Evolutionary conservation across 2,797 vertebrate species (phyloP).

Genomic region (Labroides dimidiatus): DNA sequence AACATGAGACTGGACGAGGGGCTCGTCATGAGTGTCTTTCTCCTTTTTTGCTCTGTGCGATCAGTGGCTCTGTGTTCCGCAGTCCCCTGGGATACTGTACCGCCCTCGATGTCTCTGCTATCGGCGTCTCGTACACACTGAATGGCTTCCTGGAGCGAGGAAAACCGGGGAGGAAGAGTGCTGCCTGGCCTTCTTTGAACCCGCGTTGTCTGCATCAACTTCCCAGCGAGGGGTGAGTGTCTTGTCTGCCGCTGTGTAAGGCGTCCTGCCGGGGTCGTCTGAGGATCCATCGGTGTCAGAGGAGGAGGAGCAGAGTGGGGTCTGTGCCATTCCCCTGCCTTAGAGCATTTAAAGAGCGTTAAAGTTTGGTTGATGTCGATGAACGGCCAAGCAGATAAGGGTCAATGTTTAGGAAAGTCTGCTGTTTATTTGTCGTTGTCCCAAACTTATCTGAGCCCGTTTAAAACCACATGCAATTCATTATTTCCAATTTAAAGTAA

Average conservation of each 20-base stretch:
- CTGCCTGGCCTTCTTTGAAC: constrained; percentile 71
- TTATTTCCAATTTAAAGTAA: no score
- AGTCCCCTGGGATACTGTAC: constrained; percentile 77
- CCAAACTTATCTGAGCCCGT: constrained; percentile 27
- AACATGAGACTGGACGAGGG: constrained; percentile 80
- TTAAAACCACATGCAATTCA: no score
- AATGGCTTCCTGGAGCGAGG: constrained; percentile 89
- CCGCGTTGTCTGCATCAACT: constrained; percentile 76
- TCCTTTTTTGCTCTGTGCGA: constrained; percentile 64
- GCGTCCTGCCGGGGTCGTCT: constrained; percentile 68
- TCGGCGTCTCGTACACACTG: constrained; percentile 86
- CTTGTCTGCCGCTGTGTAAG: constrained; percentile 63
- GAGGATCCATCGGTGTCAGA: constrained; percentile 58
- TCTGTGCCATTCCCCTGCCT: constrained; percentile 44
- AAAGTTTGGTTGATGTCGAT: constrained; percentile 39
- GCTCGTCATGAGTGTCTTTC: constrained; percentile 77
- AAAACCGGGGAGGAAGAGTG: constrained; percentile 69
- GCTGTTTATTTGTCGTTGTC: constrained; percentile 56
- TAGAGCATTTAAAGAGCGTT: constrained; percentile 15
- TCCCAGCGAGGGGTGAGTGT: constrained; percentile 83
- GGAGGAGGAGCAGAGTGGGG: constrained; percentile 12
- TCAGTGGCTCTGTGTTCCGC: constrained; percentile 83
- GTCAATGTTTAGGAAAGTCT: constrained; percentile 67
- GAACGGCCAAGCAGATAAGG: constrained; percentile 49
- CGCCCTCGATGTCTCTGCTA: constrained; percentile 83